phyloP scores from a whole-genome alignment of 2,888 invertebrate genomes.

The Microdon myrmicae region DNA sequence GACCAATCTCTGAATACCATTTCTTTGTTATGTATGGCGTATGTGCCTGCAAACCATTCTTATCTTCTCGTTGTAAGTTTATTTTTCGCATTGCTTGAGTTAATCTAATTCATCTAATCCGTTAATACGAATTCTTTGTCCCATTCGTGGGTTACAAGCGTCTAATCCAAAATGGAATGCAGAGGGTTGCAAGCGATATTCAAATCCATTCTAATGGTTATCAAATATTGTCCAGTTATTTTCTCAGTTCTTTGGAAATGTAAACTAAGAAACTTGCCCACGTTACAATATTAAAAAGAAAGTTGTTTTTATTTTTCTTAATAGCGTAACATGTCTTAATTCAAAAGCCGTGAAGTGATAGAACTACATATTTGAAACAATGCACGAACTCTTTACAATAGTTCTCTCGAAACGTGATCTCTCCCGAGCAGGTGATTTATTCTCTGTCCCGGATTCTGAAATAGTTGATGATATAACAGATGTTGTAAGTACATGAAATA shows the following conservation, averaged over 20 bases:
- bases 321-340: too few species aligned
- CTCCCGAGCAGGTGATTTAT: slow-evolving; percentile 90
- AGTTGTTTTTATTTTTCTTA: slow-evolving; percentile 1
- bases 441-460: slow-evolving; percentile 85
- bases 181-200: slow-evolving; percentile 34
- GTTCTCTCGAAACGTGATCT: slow-evolving; percentile 90
- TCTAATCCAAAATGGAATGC: slow-evolving; percentile 36
- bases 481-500: slow-evolving; percentile 73
- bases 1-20: too few species aligned
- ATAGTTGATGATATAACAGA: slow-evolving; percentile 87
- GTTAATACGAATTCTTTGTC: slow-evolving; percentile 18
- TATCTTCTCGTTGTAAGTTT: too few species aligned
- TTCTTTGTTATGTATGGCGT: too few species aligned
- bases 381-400: slow-evolving; percentile 92
- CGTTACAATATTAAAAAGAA: background rate
- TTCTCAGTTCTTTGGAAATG: slow-evolving; percentile 1
- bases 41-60: too few species aligned
- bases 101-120: slow-evolving; percentile 43
- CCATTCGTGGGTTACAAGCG: slow-evolving; percentile 10
- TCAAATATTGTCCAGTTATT: too few species aligned
- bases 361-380: slow-evolving; percentile 68
- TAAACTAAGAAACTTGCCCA: background rate
- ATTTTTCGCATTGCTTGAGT: slow-evolving; percentile 11
- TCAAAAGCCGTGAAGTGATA: too few species aligned
- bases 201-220: slow-evolving; percentile 17